Percentiles rank a stretch among this genome's conserved stretches.
phyloP scores from a whole-genome alignment of 2,888 invertebrate species.

The Napeogenes inachia region DNA sequence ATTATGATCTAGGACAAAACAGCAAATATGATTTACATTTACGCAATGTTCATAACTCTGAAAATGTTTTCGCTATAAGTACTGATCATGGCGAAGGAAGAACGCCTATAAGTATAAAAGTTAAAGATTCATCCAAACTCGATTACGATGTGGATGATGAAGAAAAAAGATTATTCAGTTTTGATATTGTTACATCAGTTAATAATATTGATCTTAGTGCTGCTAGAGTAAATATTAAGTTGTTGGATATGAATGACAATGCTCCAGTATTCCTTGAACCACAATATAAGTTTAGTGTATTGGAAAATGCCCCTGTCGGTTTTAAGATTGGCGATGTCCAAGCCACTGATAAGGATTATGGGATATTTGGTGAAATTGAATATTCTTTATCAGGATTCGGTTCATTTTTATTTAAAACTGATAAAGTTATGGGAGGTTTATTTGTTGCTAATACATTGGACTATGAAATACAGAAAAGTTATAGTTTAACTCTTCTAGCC shows the following conservation, averaged over 20 bases:
- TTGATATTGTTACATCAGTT: constrained; percentile 81
- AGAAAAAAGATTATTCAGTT: constrained; percentile 77
- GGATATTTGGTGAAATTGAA: constrained; percentile 82
- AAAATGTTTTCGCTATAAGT: constrained; percentile 79
- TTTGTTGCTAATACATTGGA: constrained; percentile 82
- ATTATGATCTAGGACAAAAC: constrained; percentile 85
- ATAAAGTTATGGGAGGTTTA: constrained; percentile 81
- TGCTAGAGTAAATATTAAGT: constrained; percentile 79
- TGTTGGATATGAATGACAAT: constrained; percentile 89
- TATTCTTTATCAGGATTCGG: constrained; percentile 88
- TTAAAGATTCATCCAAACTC: constrained; percentile 79
- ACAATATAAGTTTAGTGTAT: constrained; percentile 80
- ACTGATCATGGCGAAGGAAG: constrained; percentile 83
- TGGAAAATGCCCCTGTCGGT: constrained; percentile 80
- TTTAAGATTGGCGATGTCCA: constrained; percentile 80
- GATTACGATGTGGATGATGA: constrained; percentile 84
- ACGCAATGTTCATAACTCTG: constrained; percentile 77
- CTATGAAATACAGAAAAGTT: constrained; percentile 88
- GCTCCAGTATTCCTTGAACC: constrained; percentile 81
- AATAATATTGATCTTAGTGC: constrained; percentile 76
- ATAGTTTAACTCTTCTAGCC: constrained; percentile 87
- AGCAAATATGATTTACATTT: constrained; percentile 82
- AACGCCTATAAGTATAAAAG: constrained; percentile 85
- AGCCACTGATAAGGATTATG: constrained; percentile 86
- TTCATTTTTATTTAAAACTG: constrained; percentile 84